Conservation (phyloP, 2,113 vertebrate genomes). For the Rhinoptilus africanus region DNA sequence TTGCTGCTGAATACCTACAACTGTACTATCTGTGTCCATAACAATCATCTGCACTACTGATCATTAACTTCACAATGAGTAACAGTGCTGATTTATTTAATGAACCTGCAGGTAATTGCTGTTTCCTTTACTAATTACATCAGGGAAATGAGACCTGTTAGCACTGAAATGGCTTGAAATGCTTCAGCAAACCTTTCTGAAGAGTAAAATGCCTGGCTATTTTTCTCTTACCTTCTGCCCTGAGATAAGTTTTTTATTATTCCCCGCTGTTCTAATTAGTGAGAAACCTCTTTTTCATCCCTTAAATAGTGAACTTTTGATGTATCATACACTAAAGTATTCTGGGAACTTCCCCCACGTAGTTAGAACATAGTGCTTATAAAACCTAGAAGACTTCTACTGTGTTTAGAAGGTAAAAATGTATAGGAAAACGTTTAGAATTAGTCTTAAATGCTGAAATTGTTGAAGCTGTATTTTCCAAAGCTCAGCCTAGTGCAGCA, state of each 20-base stretch:
- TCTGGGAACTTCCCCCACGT: background rate
- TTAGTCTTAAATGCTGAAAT: background rate
- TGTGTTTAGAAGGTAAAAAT: background rate
- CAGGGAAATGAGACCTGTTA: slow-evolving; percentile 62
- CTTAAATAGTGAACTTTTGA: background rate
- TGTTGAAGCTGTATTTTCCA: background rate
- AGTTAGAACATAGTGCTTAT: background rate
- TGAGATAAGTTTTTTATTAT: background rate
- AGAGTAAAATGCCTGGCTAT: slow-evolving; percentile 7
- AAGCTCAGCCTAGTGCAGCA: background rate
- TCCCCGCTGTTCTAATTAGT: background rate
- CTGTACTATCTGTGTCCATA: slow-evolving; percentile 14
- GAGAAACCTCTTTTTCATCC: background rate
- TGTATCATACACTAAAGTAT: background rate
- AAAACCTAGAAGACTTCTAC: background rate
- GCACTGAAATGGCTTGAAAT: slow-evolving; percentile 48
- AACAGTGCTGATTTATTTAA: slow-evolving; percentile 70
- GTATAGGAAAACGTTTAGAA: background rate
- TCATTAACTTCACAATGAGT: slow-evolving; percentile 67
- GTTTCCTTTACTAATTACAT: slow-evolving; percentile 67
- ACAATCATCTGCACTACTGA: slow-evolving; percentile 62
- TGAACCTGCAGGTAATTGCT: slow-evolving; percentile 61
- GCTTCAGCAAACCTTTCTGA: slow-evolving; percentile 17
- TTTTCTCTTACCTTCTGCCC: background rate
- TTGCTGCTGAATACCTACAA: background rate